Evolutionary conservation across 2,888 invertebrate genomes (phyloP).

Genomic region (Euplexia lucipara): DNA sequence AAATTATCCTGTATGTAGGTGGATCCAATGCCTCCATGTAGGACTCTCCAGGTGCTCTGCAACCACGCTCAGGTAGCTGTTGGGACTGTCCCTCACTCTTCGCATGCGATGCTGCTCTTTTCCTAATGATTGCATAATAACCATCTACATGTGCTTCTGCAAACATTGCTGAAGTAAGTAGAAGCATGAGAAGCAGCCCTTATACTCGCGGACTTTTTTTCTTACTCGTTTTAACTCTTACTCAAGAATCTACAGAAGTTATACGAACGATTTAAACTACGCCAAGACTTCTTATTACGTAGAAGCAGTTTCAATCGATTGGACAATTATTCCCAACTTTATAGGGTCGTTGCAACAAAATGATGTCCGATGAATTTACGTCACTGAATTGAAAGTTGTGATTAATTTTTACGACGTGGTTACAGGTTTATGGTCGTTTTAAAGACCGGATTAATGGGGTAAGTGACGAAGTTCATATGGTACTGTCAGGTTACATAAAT

Average conservation of each 20-base stretch:
- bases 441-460: constrained; percentile 30
- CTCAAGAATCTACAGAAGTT: constrained; percentile 67
- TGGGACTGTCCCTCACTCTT: too few species aligned
- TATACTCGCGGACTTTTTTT: constrained; percentile 33
- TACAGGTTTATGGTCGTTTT: constrained; percentile 28
- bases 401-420: constrained; percentile 37
- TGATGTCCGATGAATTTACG: constrained; percentile 39
- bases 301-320: constrained; percentile 59
- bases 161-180: too few species aligned
- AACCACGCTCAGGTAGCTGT: too few species aligned
- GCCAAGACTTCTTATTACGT: constrained; percentile 52
- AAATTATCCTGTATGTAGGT: too few species aligned
- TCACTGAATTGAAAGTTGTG: constrained; percentile 26
- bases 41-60: too few species aligned
- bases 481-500: neutral
- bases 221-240: constrained; percentile 56
- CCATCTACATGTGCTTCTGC: too few species aligned
- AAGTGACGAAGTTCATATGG: constrained; percentile 25
- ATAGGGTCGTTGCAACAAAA: constrained; percentile 39
- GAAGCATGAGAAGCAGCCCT: constrained; percentile 11
- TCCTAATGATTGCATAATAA: too few species aligned
- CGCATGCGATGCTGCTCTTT: too few species aligned
- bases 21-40: too few species aligned
- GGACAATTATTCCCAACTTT: constrained; percentile 39
- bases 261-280: constrained; percentile 62